Base-by-base conservation (phyloP, 1,140 invertebrate genomes). In the Tenebrio molitor region DNA sequence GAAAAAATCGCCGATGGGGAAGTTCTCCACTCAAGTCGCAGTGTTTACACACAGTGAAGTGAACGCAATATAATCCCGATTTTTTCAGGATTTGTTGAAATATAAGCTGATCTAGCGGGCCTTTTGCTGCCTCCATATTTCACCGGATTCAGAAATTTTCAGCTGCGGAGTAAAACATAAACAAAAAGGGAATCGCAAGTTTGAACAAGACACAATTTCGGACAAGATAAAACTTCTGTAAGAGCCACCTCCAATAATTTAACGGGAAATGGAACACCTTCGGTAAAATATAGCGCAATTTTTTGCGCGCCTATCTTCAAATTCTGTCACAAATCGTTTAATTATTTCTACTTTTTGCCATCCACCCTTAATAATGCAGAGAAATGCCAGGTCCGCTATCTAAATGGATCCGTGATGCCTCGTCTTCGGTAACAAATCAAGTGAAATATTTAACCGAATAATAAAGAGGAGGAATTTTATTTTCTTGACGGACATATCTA, bases 1-100 rank as follows among this genome's bases (percentile, higher is more conserved):
- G 19, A 50, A 50, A 50, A 50, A n/a, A 50, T 50, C 23, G 44
- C 44, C 44, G 44, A 50, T 50, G 17, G 44, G 44, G 19, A 46
- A 50, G 44, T 21, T 50, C 19, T 19, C 36, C 36, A 6, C 7
- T 3, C 36, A 41, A 41, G 12, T 12, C 12, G 44, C 44, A 50
- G n/a, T 50, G 44, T 50, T 50, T 50, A 21, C 44, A 50, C 44
- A 50, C 44, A 1, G 16, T 17, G 6, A 15, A 17, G 1, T 1
- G 17, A 41, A 41, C 12, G 36, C 7, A 14, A 41, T 41, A 41
- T 41, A 41, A 41, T 41, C 36, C 17, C 44, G 44, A 50, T 50
- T 50, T 10, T 50, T 21, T 50, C 44, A 50, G 44, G 17, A 50
- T 50, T 50, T 50, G 44, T 19, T 21, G 19, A 50, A 50, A 50